Evolutionary conservation across 2,113 vertebrate genomes (phyloP), one percentile per base, ranked within the genome.

Genomic region (Alectura lathami): DNA sequence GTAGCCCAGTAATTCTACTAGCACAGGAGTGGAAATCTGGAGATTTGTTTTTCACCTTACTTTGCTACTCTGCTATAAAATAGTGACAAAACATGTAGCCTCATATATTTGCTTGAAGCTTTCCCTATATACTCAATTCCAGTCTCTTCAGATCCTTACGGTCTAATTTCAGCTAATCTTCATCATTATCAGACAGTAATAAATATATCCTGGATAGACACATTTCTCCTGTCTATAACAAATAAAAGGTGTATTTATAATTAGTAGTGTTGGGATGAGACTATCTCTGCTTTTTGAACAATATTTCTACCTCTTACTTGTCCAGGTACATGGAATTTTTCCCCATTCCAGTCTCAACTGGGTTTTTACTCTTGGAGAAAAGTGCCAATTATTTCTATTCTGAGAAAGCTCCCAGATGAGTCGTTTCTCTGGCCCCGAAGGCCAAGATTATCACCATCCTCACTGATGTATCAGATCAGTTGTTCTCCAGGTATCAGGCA

Each of bases 381-480:
- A 99, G 98, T 60, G 97, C 98, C 34, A 98, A 98, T 97, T 99
- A 98, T 94, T 99, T 99, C 93, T 98, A 91, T 38, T 98, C 97
- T 11, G 98, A 98, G 91, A 98, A 98, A 57, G 97, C 98, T 66
- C 98, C 98, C 32, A 98, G 89, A 76, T 94, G 98, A 94, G 98
- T 98, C 10, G 97, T 98, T 63, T 98, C 98, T 76, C 96, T 98
- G 57, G 86, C 98, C 62, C 98, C 98, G 79, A 98, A 98, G 96
- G 98, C 98, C 92, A 98, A 98, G 97, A 97, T 98, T 93, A 98
- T 99, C 93, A 98, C 98, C 53, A 91, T 98, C 93, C 98, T 98
- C 83, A 98, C 98, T 87, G 98, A 98, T 97, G 98, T 98, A 9
- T 98, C 98, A 32, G 98, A 98, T 97, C 96, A 98, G 73, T 97